A percentile compares a stretch with the other conserved stretches of the same genome.
Evolutionary conservation across 2,888 invertebrate species (phyloP).

Genomic region (Microctonus brassicae): DNA sequence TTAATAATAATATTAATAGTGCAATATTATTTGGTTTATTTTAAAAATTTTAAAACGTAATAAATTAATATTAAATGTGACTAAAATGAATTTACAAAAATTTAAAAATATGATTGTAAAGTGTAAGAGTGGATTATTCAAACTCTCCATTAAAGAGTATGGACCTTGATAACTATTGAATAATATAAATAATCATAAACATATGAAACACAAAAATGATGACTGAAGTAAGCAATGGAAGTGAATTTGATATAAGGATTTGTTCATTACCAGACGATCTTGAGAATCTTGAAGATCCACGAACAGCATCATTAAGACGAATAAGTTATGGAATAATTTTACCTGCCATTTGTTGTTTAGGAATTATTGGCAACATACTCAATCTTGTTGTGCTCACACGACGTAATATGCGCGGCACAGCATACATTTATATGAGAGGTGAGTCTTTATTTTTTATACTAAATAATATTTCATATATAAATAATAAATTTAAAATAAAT

Average conservation of each 20-base stretch:
- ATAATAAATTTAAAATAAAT: too few species aligned
- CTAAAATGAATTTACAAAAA: too few species aligned
- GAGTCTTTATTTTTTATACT: slow-evolving; percentile 57
- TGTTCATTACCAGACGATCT: slow-evolving; percentile 54
- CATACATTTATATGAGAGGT: slow-evolving; percentile 86
- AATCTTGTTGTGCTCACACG: slow-evolving; percentile 84
- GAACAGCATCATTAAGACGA: slow-evolving; percentile 73
- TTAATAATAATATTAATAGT: too few species aligned
- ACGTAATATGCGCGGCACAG: slow-evolving; percentile 83
- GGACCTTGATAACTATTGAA: background rate
- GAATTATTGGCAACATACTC: slow-evolving; percentile 83
- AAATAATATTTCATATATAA: too few species aligned
- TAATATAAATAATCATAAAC: background rate
- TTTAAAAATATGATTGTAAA: too few species aligned
- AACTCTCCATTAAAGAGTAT: too few species aligned
- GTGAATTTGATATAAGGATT: slow-evolving; percentile 45
- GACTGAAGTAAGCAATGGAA: slow-evolving; percentile 47
- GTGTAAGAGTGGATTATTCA: too few species aligned
- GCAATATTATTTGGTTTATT: too few species aligned
- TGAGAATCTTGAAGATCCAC: slow-evolving; percentile 72
- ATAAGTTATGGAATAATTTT: slow-evolving; percentile 78
- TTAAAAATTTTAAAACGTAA: background rate
- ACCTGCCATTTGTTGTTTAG: slow-evolving; percentile 79
- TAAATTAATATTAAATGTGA: background rate
- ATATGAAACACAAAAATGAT: slow-evolving; percentile 38